These are phyloP conservation scores for Ammodytes marinus DNA, from an alignment of 2,113 vertebrate species.

Conservation along the genomic window DNA sequence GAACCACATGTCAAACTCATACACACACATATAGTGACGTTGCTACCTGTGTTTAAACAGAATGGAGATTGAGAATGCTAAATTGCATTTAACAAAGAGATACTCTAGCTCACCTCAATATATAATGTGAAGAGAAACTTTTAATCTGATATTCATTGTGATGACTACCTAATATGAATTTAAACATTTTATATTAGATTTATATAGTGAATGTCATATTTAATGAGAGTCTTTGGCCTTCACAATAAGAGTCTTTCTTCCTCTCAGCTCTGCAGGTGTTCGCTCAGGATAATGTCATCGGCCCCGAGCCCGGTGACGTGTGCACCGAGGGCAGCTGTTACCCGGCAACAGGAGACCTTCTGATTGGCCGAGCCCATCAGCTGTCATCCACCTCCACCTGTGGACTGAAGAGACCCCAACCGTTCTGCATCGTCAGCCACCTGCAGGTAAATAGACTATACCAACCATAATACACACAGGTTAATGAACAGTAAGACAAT, in stretches of 20 bases:
- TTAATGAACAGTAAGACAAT: not conserved
- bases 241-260: slow-evolving; percentile 17
- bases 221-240: not conserved
- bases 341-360: slow-evolving; percentile 95
- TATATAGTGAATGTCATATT: not conserved
- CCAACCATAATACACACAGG: not conserved
- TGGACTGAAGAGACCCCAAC: slow-evolving; percentile 87
- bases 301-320: slow-evolving; percentile 90
- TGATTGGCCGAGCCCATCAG: slow-evolving; percentile 92
- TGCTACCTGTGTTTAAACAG: too few species aligned
- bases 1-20: too few species aligned
- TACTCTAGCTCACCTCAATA: too few species aligned
- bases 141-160: too few species aligned
- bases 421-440: slow-evolving; percentile 98
- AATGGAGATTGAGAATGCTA: too few species aligned
- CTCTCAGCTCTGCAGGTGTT: slow-evolving; percentile 79
- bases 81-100: too few species aligned
- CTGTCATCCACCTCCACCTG: slow-evolving; percentile 93
- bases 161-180: too few species aligned
- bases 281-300: not conserved
- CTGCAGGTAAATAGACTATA: slow-evolving; percentile 88
- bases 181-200: too few species aligned
- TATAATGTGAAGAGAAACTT: too few species aligned
- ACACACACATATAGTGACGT: too few species aligned
- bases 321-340: slow-evolving; percentile 98